Percentiles rank a stretch among this genome's conserved stretches.
These are phyloP conservation scores for Drosophila anomalipes DNA, from an alignment of 2,888 invertebrate species.

Conservation along the genomic window DNA sequence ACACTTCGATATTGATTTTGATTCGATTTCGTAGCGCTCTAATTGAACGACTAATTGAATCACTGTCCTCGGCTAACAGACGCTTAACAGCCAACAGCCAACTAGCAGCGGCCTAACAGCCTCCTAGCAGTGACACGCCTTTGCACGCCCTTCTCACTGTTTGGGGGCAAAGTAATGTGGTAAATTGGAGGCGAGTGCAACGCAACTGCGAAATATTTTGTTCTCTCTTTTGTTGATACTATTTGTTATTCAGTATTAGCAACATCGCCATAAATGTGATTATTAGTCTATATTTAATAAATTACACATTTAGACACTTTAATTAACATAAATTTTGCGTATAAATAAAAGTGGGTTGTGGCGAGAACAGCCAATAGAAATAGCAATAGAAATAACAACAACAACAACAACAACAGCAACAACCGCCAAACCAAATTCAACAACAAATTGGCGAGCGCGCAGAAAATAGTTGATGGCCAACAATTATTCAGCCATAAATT, in stretches of 20 bases:
- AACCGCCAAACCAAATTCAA: background rate
- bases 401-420: background rate
- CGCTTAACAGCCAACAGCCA: slow-evolving; percentile 8
- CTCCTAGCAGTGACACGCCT: slow-evolving; percentile 38
- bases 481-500: slow-evolving; percentile 56
- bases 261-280: slow-evolving; percentile 24
- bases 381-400: background rate
- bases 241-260: slow-evolving; percentile 32
- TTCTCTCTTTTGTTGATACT: slow-evolving; percentile 10
- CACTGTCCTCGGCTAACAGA: slow-evolving; percentile 31
- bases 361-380: slow-evolving; percentile 5
- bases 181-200: slow-evolving; percentile 20
- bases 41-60: slow-evolving; percentile 48
- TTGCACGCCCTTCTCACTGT: slow-evolving; percentile 54
- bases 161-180: background rate
- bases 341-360: slow-evolving; percentile 41
- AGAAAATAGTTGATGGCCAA: slow-evolving; percentile 42
- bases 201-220: slow-evolving; percentile 30
- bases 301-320: slow-evolving; percentile 67
- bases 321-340: slow-evolving; percentile 77
- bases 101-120: slow-evolving; percentile 25
- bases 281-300: slow-evolving; percentile 41
- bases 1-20: slow-evolving; percentile 9
- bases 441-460: slow-evolving; percentile 27
- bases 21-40: slow-evolving; percentile 33